Percentiles rank a stretch among this genome's conserved stretches.
Conservation (phyloP, 2,797 vertebrate genomes). For the Hafferia zeledoni region DNA sequence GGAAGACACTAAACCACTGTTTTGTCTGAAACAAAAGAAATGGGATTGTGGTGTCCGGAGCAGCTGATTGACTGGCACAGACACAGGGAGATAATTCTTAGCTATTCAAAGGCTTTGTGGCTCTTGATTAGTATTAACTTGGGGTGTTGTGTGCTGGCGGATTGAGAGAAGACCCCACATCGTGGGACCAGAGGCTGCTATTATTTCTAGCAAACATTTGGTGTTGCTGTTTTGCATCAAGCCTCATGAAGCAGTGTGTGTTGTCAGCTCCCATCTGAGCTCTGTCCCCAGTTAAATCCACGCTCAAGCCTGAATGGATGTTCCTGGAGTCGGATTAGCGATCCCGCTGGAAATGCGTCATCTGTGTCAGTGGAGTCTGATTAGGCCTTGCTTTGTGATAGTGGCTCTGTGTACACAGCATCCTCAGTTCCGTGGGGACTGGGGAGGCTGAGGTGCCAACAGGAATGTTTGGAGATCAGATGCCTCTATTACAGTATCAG, state of each 20-base stretch:
- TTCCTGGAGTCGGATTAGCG: background rate
- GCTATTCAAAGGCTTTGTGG: constrained; percentile 1
- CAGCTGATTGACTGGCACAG: background rate
- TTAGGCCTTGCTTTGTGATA: background rate
- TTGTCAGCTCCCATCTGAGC: background rate
- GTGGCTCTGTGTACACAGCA: background rate
- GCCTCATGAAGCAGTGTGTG: rapidly evolving
- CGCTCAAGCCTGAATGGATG: background rate
- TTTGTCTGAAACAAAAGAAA: constrained; percentile 5
- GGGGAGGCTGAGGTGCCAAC: background rate
- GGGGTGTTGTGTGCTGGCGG: background rate
- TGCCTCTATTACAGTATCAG: background rate
- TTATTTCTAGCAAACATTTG: background rate
- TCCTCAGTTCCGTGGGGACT: background rate
- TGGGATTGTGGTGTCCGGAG: background rate
- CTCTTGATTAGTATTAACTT: background rate
- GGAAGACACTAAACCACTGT: background rate
- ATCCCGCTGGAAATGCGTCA: background rate
- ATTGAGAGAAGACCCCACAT: background rate
- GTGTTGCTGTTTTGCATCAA: background rate
- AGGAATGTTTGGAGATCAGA: background rate
- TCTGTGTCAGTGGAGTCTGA: background rate
- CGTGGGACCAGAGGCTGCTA: background rate
- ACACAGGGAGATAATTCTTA: background rate
- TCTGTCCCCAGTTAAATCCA: background rate